Base-by-base conservation (phyloP, 2,888 invertebrate genomes). In the Clusia tigrina region DNA sequence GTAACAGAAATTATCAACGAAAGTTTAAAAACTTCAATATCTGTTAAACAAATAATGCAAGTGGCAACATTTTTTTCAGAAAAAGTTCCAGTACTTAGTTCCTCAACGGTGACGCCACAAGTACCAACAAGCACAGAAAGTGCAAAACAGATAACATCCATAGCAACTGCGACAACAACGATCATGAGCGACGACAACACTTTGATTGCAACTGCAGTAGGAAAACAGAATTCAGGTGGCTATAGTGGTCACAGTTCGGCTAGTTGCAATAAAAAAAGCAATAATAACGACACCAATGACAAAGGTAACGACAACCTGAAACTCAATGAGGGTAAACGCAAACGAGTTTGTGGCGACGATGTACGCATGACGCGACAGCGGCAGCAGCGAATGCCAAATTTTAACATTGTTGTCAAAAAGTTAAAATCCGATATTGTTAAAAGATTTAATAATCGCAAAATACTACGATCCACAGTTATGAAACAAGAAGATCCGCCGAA, bases 1-100 rank as follows among this genome's bases (percentile, higher is more conserved):
- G 51, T 18, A 52, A 52, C 12, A 12, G 12, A 52, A 18, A 52
- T 22, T 24, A 18, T n/a, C 15, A 42, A 42, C 15, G 15, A 42
- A 42, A 42, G n/a, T 10, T 42, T 42, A n/a, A n/a, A n/a, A n/a
- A n/a, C n/a, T 17, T 42, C n/a, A 42, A n/a, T 5, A 42, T 10
- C n/a, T 42, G 10, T n/a, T n/a, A n/a, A 3, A 12, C 32, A 54
- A 60, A 67, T 58, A 61, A 68, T 68, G 68, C 66, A 68, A 68
- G 63, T 68, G 20, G 67, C 66, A 62, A 68, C 63, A 23, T 62
- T 68, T 54, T 67, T 65, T 38, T 57, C 58, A 51, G 64, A 64
- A 61, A 70, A 65, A 63, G 68, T 63, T 56, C 51, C 63, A 57
- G 48, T 63, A 23, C 60, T 66, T 48, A 38, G 26, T 55, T 51